Conservation (phyloP, 2,888 invertebrate genomes). For the Drosophila nigricruria region DNA sequence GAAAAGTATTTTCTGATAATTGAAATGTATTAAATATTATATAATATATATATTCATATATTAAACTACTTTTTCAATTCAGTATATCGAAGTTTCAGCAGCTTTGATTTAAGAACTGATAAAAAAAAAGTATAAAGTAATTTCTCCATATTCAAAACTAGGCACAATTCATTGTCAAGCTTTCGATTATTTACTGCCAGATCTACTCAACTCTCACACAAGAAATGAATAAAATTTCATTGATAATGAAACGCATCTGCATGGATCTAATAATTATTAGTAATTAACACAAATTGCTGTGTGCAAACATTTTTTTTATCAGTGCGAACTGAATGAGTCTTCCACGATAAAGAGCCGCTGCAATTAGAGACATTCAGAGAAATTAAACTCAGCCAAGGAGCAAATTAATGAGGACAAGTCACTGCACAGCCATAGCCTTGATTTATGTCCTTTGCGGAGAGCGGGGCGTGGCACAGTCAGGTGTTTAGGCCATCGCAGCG, state of each 20-base stretch:
- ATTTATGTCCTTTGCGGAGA: slow-evolving; percentile 46
- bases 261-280: slow-evolving; percentile 44
- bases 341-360: slow-evolving; percentile 9
- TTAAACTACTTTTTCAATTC: too few species aligned
- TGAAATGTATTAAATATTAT: too few species aligned
- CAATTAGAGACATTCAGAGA: slow-evolving; percentile 57
- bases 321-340: neutral
- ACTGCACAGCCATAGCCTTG: slow-evolving; percentile 39
- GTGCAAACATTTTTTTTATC: slow-evolving; percentile 19
- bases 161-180: neutral
- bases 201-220: too few species aligned
- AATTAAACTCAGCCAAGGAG: slow-evolving; percentile 49
- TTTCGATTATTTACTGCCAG: neutral
- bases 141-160: too few species aligned
- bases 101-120: too few species aligned
- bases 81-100: too few species aligned
- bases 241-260: slow-evolving; percentile 6
- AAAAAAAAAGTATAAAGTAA: neutral
- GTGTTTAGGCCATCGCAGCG: slow-evolving; percentile 32
- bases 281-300: slow-evolving; percentile 54
- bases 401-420: slow-evolving; percentile 65
- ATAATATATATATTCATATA: too few species aligned
- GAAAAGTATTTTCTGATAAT: too few species aligned
- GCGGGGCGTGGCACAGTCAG: slow-evolving; percentile 36
- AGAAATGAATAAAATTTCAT: too few species aligned